Evolutionary conservation across 2,113 vertebrate species (phyloP).

Genomic region (Melanerpes formicivorus): DNA sequence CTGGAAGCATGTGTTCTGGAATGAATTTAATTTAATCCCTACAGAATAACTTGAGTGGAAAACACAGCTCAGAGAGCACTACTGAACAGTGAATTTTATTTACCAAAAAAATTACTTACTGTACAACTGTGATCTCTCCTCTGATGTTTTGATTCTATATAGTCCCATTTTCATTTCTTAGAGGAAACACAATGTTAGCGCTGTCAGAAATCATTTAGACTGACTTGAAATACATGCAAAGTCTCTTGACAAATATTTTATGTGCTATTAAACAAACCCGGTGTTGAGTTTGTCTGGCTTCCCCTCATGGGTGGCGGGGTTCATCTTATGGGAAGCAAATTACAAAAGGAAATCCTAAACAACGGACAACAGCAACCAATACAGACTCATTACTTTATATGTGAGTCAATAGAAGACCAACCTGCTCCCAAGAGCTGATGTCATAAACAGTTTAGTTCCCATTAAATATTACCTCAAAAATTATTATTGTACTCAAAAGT

Average conservation of each 20-base stretch:
- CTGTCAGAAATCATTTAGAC: constrained; percentile 62
- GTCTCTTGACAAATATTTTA: constrained; percentile 23
- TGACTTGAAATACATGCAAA: constrained; percentile 49
- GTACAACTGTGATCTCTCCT: constrained; percentile 38
- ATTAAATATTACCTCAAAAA: neutral
- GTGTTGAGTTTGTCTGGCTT: neutral
- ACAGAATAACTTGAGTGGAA: constrained; percentile 74
- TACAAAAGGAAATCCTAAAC: neutral
- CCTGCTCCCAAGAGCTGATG: neutral
- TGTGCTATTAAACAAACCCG: neutral
- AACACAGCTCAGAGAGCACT: constrained; percentile 61
- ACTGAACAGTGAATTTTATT: constrained; percentile 9
- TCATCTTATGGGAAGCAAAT: neutral
- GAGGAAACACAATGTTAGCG: constrained; percentile 50
- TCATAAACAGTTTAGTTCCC: neutral
- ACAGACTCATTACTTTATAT: neutral
- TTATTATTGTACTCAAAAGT: neutral
- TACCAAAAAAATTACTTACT: neutral
- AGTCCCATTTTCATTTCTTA: constrained; percentile 32
- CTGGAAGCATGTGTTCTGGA: constrained; percentile 45
- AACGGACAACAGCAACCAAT: neutral
- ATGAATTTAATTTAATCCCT: constrained; percentile 76
- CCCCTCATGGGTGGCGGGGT: neutral
- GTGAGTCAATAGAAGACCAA: neutral
- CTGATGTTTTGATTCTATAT: constrained; percentile 55